Percentiles rank a stretch among this genome's conserved stretches.
Conservation (phyloP, 2,888 invertebrate genomes). For the Eupithecia exiguata region DNA sequence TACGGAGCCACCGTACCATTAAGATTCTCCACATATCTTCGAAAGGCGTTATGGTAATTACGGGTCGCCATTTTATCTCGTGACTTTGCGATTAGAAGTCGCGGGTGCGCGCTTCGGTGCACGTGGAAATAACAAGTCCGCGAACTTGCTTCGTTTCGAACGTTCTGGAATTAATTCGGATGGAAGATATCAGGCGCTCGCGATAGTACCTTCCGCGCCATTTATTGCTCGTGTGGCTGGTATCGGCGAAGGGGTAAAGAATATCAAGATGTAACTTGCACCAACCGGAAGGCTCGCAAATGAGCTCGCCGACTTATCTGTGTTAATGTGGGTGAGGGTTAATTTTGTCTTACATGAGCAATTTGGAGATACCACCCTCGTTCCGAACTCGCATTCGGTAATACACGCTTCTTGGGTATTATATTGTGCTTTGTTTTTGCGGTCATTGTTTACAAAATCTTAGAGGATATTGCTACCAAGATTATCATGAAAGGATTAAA, state of each 20-base stretch:
- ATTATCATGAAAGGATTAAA: not conserved
- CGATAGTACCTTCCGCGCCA: conserved; percentile 83
- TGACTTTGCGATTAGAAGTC: conserved; percentile 58
- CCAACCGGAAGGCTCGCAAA: conserved; percentile 83
- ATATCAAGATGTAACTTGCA: conserved; percentile 83
- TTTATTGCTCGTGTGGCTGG: conserved; percentile 83
- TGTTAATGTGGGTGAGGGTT: conserved; percentile 83
- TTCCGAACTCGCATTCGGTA: conserved; percentile 67
- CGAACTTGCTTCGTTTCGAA: conserved; percentile 80
- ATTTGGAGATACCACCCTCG: conserved; percentile 77
- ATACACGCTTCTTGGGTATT: conserved; percentile 49
- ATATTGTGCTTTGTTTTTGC: conserved; percentile 50
- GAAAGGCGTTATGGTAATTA: conserved; percentile 84
- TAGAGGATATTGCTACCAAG: not conserved
- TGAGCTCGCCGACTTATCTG: conserved; percentile 84
- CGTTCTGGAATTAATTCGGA: conserved; percentile 83
- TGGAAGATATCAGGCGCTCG: conserved; percentile 81
- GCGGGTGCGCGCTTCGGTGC: conserved; percentile 62
- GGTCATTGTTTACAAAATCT: conserved; percentile 25
- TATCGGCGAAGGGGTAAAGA: conserved; percentile 83
- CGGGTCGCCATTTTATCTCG: conserved; percentile 83
- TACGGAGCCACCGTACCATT: conserved; percentile 83
- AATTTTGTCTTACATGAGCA: conserved; percentile 83
- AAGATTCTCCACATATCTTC: conserved; percentile 84
- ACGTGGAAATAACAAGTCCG: conserved; percentile 81